These are phyloP conservation scores for Channallabes apus DNA, from an alignment of 2,797 vertebrate species.

Conservation along the genomic window DNA sequence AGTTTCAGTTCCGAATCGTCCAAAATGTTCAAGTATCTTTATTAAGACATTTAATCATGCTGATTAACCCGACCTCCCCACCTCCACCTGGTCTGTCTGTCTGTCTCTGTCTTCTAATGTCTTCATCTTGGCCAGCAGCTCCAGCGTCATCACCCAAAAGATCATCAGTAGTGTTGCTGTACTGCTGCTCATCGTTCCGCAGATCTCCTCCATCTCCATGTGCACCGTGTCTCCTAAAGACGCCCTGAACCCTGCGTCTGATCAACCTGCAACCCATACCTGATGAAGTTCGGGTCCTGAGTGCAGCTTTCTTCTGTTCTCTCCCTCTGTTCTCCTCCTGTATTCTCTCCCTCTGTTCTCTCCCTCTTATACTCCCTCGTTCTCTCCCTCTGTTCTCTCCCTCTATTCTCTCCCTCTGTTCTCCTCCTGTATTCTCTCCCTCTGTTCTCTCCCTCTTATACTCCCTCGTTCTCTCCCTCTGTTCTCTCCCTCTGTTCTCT, in stretches of 20 bases:
- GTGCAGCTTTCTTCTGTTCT: not conserved
- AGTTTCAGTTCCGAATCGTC: not conserved
- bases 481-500: not conserved
- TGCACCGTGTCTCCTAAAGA: not conserved
- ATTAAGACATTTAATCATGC: not conserved
- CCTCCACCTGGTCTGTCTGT: not conserved
- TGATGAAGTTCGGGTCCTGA: not conserved
- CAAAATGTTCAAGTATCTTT: not conserved
- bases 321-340: not conserved
- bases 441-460: not conserved
- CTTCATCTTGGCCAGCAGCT: not conserved
- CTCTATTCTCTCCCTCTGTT: not conserved
- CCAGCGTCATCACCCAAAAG: not conserved
- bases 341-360: not conserved
- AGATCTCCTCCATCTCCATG: not conserved
- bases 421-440: not conserved
- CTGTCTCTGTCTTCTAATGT: not conserved
- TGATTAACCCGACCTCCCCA: not conserved
- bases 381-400: not conserved
- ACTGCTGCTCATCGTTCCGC: not conserved
- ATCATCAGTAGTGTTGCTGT: not conserved
- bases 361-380: too few relatives aligned
- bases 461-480: too few relatives aligned
- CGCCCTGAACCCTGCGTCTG: not conserved
- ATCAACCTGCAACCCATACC: not conserved